phyloP scores from a whole-genome alignment of 2,888 invertebrate genomes.

The Proisotoma minuta region DNA sequence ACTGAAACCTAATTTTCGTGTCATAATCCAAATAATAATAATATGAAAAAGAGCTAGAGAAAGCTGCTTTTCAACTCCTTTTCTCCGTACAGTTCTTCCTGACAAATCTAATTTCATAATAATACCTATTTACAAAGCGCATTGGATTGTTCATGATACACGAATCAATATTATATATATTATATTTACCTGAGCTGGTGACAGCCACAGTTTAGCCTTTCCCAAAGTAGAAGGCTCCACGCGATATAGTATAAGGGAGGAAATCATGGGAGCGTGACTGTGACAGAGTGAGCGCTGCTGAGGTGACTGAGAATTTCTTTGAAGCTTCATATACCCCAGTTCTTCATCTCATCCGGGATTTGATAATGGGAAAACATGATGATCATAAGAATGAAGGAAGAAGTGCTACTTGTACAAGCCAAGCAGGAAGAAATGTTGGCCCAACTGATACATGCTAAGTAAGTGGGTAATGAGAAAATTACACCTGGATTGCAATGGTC shows the following conservation, averaged over 20 bases:
- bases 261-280: conserved; percentile 23
- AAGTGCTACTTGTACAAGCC: too few species aligned
- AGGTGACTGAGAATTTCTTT: neutral
- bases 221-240: too few species aligned
- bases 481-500: neutral
- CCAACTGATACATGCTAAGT: neutral
- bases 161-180: too few species aligned
- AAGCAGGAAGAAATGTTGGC: too few species aligned
- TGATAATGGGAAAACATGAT: conserved; percentile 15
- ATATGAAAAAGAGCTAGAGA: neutral
- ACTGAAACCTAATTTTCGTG: conserved; percentile 3
- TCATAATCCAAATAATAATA: conserved; percentile 6
- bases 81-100: too few species aligned
- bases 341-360: neutral
- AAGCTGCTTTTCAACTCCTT: neutral
- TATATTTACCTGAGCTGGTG: too few species aligned
- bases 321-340: neutral
- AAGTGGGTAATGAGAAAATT: neutral
- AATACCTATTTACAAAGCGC: too few species aligned
- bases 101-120: too few species aligned
- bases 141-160: too few species aligned
- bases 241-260: neutral
- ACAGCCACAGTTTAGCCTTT: too few species aligned
- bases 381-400: conserved; percentile 13
- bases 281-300: neutral